Evolutionary conservation across 2,113 vertebrate species (phyloP).

Genomic region (Rhegmatorhina hoffmannsi): DNA sequence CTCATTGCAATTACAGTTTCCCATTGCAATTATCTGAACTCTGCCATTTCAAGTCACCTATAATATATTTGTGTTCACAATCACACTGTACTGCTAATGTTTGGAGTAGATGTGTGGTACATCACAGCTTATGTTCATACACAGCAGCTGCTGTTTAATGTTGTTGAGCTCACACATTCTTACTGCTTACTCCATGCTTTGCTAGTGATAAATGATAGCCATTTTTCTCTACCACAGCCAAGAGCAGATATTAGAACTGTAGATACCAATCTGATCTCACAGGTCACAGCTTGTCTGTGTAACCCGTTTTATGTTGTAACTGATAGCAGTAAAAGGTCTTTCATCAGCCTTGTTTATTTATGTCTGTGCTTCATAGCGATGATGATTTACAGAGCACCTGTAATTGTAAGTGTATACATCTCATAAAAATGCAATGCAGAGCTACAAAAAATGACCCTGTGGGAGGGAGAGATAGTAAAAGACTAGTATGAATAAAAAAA

Average conservation of each 20-base stretch:
- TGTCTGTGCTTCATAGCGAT: slow-evolving; percentile 1
- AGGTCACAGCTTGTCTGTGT: slow-evolving; percentile 40
- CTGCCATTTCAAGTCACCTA: not conserved
- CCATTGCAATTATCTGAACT: not conserved
- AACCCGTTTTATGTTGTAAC: not conserved
- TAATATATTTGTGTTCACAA: not conserved
- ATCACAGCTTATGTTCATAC: not conserved
- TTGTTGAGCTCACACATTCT: not conserved
- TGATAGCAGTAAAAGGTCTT: slow-evolving; percentile 36
- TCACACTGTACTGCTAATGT: not conserved
- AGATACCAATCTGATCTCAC: slow-evolving; percentile 36
- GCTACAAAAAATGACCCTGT: slow-evolving; percentile 6
- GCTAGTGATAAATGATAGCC: slow-evolving; percentile 37
- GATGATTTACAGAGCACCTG: slow-evolving; percentile 32
- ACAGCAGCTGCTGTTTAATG: not conserved
- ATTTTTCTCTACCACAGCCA: slow-evolving; percentile 3
- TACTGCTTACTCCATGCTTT: not conserved
- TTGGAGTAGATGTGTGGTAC: not conserved
- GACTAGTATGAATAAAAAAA: not conserved
- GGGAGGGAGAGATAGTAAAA: not conserved
- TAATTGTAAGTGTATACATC: slow-evolving; percentile 14
- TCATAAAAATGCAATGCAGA: not conserved
- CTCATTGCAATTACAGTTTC: not conserved
- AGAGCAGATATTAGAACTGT: slow-evolving; percentile 29
- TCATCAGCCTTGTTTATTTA: slow-evolving; percentile 48